Percentiles rank a stretch among this genome's conserved stretches.
Evolutionary conservation across 2,888 invertebrate genomes (phyloP).

Genomic region (Scaeva pyrastri): DNA sequence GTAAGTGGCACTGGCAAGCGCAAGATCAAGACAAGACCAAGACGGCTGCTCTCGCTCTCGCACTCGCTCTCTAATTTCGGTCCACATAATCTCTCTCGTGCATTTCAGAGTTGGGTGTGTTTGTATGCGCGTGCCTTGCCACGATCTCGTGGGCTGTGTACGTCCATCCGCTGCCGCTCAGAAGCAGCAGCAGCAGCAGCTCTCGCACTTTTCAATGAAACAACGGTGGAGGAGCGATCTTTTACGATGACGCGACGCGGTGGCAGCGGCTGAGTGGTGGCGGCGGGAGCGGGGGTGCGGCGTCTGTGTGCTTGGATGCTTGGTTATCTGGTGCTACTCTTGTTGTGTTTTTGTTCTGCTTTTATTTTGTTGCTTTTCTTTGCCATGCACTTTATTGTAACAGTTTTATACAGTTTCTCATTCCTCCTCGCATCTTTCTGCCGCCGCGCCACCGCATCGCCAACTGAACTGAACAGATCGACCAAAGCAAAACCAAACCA

Average conservation of each 20-base stretch:
- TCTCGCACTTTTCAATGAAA: constrained; percentile 74
- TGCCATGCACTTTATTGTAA: constrained; percentile 76
- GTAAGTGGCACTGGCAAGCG: constrained; percentile 34
- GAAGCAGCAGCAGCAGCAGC: constrained; percentile 75
- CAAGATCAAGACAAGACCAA: constrained; percentile 1
- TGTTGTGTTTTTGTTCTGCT: constrained; percentile 70
- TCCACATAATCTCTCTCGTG: constrained; percentile 54
- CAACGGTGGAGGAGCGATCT: constrained; percentile 69
- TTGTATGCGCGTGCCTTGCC: constrained; percentile 75
- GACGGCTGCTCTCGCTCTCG: background rate
- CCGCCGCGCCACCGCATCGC: constrained; percentile 50
- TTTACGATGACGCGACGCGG: constrained; percentile 14
- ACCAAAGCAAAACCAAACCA: constrained; percentile 23
- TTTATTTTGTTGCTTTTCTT: constrained; percentile 67
- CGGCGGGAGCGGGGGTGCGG: background rate
- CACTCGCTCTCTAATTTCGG: constrained; percentile 22
- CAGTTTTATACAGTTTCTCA: constrained; percentile 75
- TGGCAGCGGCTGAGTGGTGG: background rate
- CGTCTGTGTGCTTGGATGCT: constrained; percentile 45
- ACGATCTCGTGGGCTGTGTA: constrained; percentile 70
- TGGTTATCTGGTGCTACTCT: constrained; percentile 61
- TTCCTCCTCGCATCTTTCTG: constrained; percentile 72
- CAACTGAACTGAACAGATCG: too few relatives aligned
- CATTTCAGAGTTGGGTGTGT: constrained; percentile 75
- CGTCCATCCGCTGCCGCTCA: constrained; percentile 74